These are phyloP conservation scores for Strigamia crassipes DNA, from an alignment of 2,888 invertebrate species.

Conservation along the genomic window DNA sequence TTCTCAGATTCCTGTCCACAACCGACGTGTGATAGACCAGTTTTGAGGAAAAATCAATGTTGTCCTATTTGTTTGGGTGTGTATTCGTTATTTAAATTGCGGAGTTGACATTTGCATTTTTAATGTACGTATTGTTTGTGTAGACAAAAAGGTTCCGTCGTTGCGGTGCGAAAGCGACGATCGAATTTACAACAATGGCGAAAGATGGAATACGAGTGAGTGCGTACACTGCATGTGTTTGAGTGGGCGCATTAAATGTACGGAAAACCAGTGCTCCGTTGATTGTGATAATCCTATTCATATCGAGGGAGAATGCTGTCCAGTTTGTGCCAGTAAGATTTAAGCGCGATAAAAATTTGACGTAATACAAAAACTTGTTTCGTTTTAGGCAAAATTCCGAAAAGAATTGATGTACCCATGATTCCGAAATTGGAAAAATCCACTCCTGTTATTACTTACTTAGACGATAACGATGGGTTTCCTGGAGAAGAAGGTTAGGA, in stretches of 20 bases:
- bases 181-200: slow-evolving; percentile 47
- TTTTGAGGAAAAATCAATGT: slow-evolving; percentile 63
- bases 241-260: slow-evolving; percentile 51
- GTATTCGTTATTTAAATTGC: slow-evolving; percentile 48
- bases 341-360: neutral
- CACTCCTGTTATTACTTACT: slow-evolving; percentile 5
- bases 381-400: neutral
- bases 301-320: slow-evolving; percentile 53
- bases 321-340: slow-evolving; percentile 50
- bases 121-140: neutral
- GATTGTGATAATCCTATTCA: slow-evolving; percentile 52
- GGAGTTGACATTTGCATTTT: neutral
- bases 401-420: neutral
- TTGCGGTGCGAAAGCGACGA: neutral
- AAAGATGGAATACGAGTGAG: slow-evolving; percentile 48
- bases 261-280: slow-evolving; percentile 52
- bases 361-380: neutral
- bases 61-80: slow-evolving; percentile 63
- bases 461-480: neutral
- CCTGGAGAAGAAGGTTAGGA: neutral
- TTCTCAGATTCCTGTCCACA: slow-evolving; percentile 61
- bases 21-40: slow-evolving; percentile 58
- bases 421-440: slow-evolving; percentile 17
- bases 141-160: neutral
- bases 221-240: slow-evolving; percentile 49